Conservation (phyloP, 1,140 invertebrate species). For the Chlorops oryzae region DNA sequence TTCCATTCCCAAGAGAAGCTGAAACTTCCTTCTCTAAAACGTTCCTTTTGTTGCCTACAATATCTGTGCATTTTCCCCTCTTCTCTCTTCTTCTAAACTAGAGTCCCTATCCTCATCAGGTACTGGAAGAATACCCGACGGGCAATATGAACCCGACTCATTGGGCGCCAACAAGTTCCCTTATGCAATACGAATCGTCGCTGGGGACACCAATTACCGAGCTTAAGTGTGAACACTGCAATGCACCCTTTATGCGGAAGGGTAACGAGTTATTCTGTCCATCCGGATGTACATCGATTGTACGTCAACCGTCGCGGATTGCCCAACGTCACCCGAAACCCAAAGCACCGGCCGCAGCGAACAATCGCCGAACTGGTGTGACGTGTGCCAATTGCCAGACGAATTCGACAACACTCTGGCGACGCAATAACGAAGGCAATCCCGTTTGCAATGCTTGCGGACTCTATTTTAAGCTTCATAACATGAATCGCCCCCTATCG, state of each 20-base stretch:
- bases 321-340: constrained; percentile 38
- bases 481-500: constrained; percentile 77
- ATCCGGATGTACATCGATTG: constrained; percentile 13
- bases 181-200: constrained; percentile 27
- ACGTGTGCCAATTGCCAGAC: constrained; percentile 89
- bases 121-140: constrained; percentile 33
- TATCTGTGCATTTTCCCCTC: too few species aligned
- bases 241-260: constrained; percentile 24
- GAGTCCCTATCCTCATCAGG: constrained; percentile 32
- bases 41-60: too few species aligned
- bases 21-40: too few species aligned
- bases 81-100: constrained; percentile 5
- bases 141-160: constrained; percentile 28
- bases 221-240: constrained; percentile 28
- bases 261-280: constrained; percentile 27
- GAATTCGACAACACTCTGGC: constrained; percentile 83
- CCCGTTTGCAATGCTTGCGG: constrained; percentile 94
- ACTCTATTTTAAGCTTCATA: constrained; percentile 87
- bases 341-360: constrained; percentile 41
- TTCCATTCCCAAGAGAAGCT: too few species aligned
- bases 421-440: constrained; percentile 78
- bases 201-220: constrained; percentile 17
- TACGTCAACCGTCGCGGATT: constrained; percentile 16
- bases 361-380: constrained; percentile 67
- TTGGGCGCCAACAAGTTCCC: constrained; percentile 23